Evolutionary conservation across 2,888 invertebrate species (phyloP).

Genomic region (Agrilus mali): DNA sequence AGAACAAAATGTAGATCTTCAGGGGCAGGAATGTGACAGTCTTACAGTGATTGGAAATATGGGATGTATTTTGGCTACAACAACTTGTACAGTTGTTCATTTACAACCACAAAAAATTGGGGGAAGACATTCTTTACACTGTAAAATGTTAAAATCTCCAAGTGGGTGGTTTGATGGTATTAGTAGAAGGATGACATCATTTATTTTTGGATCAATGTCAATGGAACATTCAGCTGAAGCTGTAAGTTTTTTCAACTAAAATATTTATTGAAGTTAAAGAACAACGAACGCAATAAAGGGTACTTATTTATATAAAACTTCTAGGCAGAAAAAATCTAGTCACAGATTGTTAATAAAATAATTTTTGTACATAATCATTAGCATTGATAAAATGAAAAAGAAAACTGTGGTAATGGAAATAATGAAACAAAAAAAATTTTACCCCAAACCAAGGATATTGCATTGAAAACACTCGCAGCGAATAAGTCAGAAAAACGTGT

Average conservation of each 20-base stretch:
- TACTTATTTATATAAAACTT: too few species aligned
- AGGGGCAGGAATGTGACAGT: slow-evolving; percentile 76
- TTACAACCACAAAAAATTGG: slow-evolving; percentile 49
- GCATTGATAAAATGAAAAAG: too few species aligned
- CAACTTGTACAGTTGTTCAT: slow-evolving; percentile 75
- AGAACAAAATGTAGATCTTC: slow-evolving; percentile 75
- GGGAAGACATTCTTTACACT: slow-evolving; percentile 56
- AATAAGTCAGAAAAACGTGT: too few species aligned
- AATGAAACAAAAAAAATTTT: too few species aligned
- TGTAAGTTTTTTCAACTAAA: slow-evolving; percentile 31
- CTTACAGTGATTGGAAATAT: slow-evolving; percentile 53
- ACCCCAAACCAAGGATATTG: too few species aligned
- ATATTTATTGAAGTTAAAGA: too few species aligned
- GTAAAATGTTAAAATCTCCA: slow-evolving; percentile 57
- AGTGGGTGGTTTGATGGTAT: slow-evolving; percentile 81
- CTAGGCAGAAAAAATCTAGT: too few species aligned
- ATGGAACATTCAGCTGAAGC: slow-evolving; percentile 49
- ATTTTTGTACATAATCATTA: too few species aligned
- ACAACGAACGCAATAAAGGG: too few species aligned
- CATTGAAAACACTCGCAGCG: too few species aligned
- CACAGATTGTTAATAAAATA: too few species aligned
- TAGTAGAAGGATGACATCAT: slow-evolving; percentile 64
- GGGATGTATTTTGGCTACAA: slow-evolving; percentile 79
- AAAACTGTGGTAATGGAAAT: too few species aligned
- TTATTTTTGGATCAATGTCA: slow-evolving; percentile 66